Evolutionary conservation across 2,113 vertebrate species (phyloP), one percentile per base, ranked within the genome.

Genomic region (Aspiorhynchus laticeps): DNA sequence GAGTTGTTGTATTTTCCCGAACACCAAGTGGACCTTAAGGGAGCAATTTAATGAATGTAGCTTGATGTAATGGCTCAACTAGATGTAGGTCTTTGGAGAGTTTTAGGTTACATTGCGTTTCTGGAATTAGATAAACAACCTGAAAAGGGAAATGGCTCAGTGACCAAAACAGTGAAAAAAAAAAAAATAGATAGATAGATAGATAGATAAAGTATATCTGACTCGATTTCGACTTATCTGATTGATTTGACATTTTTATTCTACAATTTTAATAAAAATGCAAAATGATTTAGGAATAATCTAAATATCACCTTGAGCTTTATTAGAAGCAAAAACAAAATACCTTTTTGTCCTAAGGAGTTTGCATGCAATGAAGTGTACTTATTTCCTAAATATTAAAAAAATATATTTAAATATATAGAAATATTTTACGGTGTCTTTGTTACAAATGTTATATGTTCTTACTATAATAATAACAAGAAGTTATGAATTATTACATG

Each of bases 41-140:
- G 78, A 28, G 61, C 14, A 87, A 36, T 63, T 83, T 89, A 67
- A 87, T 82, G 69, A 78, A 63, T 56, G 83, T 69, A 73, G 24
- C 59, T 81, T 73, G 51, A 85, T 48, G 83, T 76, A 76, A 87
- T 76, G 41, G 12, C 48, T 43, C 43, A 63, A 69, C 56, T 74
- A 17, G 85, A 85, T 59, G 71, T 51, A 31, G 83, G 77, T 77
- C 83, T 86, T 85, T 79, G 38, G 83, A 76, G 79, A 63, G 61
- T 73, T 74, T 87, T 85, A 83, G n/a, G 74, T 87, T 87, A 76
- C 85, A 56, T 31, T 53, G 56, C 65, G 2, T 31, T 85, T 78
- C 36, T 51, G 48, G 46, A 26, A 59, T 79, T 76, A 89, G 26
- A 80, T 85, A 85, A 87, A 87, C 67, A 87, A 78, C 36, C 67